Evolutionary conservation across 2,888 invertebrate genomes (phyloP), one percentile per base, ranked within the genome.

Genomic region (Periphyllus acericola): DNA sequence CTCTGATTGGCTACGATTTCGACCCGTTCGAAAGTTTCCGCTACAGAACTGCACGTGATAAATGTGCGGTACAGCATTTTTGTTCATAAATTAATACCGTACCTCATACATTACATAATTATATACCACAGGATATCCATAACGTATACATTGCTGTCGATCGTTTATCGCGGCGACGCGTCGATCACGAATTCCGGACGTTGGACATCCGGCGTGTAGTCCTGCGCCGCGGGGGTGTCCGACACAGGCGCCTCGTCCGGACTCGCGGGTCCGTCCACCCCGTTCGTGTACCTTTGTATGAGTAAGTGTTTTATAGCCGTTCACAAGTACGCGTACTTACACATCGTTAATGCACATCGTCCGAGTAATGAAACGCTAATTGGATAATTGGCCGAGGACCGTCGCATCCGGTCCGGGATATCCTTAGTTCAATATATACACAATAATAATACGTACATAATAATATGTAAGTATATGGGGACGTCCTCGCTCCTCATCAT

Each of bases 371-470:
- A 87, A 87, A 87, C 72, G 32, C 74, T 87, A 87, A 87, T 87
- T 87, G 80, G 86, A 80, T 87, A 87, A 87, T 80, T 87, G 86
- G 55, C n/a, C 21, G 46, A 84, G 68, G 66, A 79, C 85, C 74
- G 60, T 79, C 17, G 74, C 86, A 66, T 87, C 86, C 86, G 86
- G 86, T 86, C 79, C 83, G 83, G 29, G 78, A 78, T 55, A 68
- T 78, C 34, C 55, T 83, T 34, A 46, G 46, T 46, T 11, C 11
- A n/a, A 46, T 46, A 46, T 46, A 46, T 11, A 46, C 5, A 46
- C 46, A 46, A n/a, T n/a, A n/a, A n/a, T 46, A 46, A n/a, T n/a
- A n/a, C n/a, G n/a, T 46, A 46, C 11, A 46, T 46, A 46, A 46
- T 46, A 11, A 8, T 46, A 11, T 46, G 25, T 25, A 60, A 14